phyloP scores from a whole-genome alignment of 1,140 invertebrate species.

The Sweltsa coloradensis region DNA sequence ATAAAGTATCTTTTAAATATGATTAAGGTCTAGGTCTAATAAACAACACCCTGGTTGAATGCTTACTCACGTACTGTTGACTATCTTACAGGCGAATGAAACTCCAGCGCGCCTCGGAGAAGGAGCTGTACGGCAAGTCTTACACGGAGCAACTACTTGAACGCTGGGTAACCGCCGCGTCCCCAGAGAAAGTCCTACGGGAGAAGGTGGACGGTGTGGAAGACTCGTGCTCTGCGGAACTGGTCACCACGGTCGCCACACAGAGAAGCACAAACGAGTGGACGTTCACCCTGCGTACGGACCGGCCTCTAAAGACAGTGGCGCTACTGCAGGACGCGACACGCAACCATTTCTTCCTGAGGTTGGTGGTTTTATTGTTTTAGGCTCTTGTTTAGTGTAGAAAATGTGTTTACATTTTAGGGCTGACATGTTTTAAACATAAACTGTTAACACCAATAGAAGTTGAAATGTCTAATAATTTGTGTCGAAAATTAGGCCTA shows the following conservation, averaged over 20 bases:
- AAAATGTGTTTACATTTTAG: no score
- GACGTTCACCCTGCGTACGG: slow-evolving; percentile 46
- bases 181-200: slow-evolving; percentile 41
- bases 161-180: slow-evolving; percentile 42
- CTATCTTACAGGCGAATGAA: slow-evolving; percentile 46
- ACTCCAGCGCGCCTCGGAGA: slow-evolving; percentile 49
- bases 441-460: no score
- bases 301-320: slow-evolving; percentile 38
- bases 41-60: no score
- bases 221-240: slow-evolving; percentile 42
- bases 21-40: no score
- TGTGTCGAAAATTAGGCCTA: no score
- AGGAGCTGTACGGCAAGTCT: slow-evolving; percentile 50
- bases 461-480: no score
- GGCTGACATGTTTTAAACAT: no score
- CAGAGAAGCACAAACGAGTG: slow-evolving; percentile 53
- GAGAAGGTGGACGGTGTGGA: slow-evolving; percentile 45
- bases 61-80: no score
- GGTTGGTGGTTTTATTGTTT: slow-evolving; percentile 26
- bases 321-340: slow-evolving; percentile 59
- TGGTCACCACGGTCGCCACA: slow-evolving; percentile 47
- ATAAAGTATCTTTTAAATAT: no score
- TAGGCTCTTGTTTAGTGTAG: no score
- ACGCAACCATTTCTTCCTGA: slow-evolving; percentile 55
- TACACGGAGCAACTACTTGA: slow-evolving; percentile 54